These are phyloP conservation scores for Andrena minutula DNA, from an alignment of 2,888 invertebrate genomes.

Conservation along the genomic window DNA sequence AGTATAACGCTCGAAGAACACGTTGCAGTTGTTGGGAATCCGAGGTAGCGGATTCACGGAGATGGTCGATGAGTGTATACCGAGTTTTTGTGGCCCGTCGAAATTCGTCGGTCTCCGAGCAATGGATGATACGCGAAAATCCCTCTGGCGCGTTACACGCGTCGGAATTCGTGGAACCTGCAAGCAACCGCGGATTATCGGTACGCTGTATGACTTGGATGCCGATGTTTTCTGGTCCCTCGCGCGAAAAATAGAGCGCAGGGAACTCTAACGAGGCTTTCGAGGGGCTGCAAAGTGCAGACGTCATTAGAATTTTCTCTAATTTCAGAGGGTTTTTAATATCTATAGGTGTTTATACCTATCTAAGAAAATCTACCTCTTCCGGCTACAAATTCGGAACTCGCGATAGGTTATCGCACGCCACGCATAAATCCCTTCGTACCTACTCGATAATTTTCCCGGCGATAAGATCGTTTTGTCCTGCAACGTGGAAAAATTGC, in stretches of 20 bases:
- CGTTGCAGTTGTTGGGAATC: constrained; percentile 26
- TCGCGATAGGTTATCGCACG: neutral
- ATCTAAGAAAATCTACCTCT: no score
- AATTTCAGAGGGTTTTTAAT: no score
- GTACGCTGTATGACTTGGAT: constrained; percentile 28
- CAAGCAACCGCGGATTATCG: constrained; percentile 15
- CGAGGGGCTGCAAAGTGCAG: neutral
- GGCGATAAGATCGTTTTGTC: constrained; percentile 24
- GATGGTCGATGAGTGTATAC: neutral
- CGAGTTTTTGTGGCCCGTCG: constrained; percentile 49
- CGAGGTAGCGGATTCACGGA: neutral
- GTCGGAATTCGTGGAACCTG: constrained; percentile 31
- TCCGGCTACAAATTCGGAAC: no score
- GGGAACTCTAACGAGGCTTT: neutral
- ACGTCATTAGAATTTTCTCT: no score
- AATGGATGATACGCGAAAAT: constrained; percentile 47
- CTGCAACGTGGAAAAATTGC: constrained; percentile 10
- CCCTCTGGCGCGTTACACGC: constrained; percentile 13
- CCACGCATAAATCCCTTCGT: constrained; percentile 1
- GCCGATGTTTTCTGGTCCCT: neutral
- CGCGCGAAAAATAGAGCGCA: neutral
- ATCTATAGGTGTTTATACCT: no score
- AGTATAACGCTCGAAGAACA: constrained; percentile 1
- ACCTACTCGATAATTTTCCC: constrained; percentile 26
- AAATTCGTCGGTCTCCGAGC: constrained; percentile 46